Conservation (phyloP, 2,113 vertebrate species). For the Macaca fascicularis region DNA sequence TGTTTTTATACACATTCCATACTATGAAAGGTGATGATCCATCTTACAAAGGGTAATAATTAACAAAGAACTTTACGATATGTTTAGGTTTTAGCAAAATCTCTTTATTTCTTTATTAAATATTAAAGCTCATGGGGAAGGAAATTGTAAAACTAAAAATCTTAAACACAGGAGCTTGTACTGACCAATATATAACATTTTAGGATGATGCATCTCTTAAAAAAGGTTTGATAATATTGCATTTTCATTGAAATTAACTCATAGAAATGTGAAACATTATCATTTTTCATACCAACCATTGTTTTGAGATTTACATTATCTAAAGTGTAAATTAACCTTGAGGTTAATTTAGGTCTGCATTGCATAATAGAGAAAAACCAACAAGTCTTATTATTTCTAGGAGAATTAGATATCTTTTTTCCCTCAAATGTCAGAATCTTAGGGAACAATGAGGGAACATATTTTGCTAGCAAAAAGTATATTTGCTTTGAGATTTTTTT, state of each 20-base stretch:
- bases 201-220: neutral
- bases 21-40: neutral
- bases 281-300: neutral
- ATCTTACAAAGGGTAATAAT: neutral
- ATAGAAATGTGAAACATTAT: neutral
- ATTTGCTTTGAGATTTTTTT: slow-evolving; percentile 32
- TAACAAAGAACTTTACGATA: neutral
- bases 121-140: neutral
- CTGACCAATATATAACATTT: neutral
- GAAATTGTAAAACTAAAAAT: neutral
- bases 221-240: neutral
- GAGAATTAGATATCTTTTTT: neutral
- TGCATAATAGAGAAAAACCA: neutral
- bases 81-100: slow-evolving; percentile 9
- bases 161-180: neutral
- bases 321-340: neutral
- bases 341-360: neutral
- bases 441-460: neutral
- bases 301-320: neutral
- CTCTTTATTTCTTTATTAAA: neutral
- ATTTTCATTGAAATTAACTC: neutral
- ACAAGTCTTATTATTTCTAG: neutral
- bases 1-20: too few species aligned
- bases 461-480: neutral
- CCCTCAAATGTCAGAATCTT: neutral